Conservation (phyloP, 2,113 vertebrate species). For the Trochalopteron elliotii region DNA sequence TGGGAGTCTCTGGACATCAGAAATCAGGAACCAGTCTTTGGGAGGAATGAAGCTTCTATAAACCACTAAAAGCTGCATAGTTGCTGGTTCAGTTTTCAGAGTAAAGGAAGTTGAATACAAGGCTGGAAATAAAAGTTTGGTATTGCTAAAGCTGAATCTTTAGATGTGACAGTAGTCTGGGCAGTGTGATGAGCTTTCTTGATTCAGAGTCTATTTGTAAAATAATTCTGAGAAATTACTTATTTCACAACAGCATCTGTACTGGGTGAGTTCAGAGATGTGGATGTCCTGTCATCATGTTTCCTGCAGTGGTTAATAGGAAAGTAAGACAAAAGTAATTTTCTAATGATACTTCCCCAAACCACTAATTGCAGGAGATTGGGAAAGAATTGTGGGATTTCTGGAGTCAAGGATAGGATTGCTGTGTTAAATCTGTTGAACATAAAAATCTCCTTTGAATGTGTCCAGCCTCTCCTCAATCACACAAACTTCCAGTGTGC, state of each 20-base stretch:
- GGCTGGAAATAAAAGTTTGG: not conserved
- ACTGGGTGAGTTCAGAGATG: not conserved
- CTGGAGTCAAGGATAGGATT: not conserved
- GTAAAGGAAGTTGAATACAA: not conserved
- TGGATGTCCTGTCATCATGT: not conserved
- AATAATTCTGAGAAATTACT: not conserved
- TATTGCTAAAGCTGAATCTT: not conserved
- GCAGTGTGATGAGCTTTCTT: not conserved
- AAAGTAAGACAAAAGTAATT: not conserved
- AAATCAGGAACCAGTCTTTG: not conserved
- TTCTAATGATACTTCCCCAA: not conserved
- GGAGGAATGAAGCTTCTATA: not conserved
- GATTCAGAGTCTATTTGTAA: not conserved
- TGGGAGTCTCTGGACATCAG: not conserved
- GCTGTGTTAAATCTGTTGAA: not conserved
- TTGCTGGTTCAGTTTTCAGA: rapidly evolving
- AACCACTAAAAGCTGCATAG: not conserved
- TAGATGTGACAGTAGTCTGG: not conserved
- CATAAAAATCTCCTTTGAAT: not conserved
- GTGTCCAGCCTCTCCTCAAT: not conserved
- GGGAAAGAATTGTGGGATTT: not conserved
- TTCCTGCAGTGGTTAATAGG: not conserved
- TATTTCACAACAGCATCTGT: not conserved
- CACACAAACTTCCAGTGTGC: not conserved
- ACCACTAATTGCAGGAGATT: not conserved